phyloP scores from a whole-genome alignment of 2,888 invertebrate genomes.

The Athalia cordata region DNA sequence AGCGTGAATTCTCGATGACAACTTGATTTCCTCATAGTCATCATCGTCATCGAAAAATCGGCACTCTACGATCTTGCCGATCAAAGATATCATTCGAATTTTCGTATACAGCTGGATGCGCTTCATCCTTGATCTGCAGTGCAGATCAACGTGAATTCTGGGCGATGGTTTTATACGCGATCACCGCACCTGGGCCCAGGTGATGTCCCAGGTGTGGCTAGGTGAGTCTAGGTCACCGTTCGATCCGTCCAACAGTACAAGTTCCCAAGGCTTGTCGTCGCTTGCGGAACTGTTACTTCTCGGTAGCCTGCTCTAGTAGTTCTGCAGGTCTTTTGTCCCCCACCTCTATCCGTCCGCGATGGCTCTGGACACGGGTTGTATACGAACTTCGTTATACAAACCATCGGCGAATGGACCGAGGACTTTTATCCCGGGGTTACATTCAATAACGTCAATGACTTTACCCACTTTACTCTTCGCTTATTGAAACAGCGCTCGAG shows the following conservation, averaged over 20 bases:
- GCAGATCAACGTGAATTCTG: not conserved
- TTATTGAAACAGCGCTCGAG: no score
- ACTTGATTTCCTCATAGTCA: no score
- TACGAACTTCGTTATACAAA: not conserved
- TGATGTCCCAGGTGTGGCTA: conserved; percentile 10
- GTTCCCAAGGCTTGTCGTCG: conserved; percentile 26
- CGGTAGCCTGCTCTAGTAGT: not conserved
- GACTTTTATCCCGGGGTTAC: not conserved
- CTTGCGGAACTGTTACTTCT: conserved; percentile 40
- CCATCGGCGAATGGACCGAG: conserved; percentile 7
- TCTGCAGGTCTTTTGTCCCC: not conserved
- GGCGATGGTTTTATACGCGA: not conserved
- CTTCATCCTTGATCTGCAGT: no score
- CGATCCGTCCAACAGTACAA: not conserved
- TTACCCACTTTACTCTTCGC: not conserved
- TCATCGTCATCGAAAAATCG: no score
- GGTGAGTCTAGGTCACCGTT: conserved; percentile 24
- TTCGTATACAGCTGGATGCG: no score
- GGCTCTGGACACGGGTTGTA: conserved; percentile 5
- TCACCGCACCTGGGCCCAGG: not conserved
- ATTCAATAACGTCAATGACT: not conserved
- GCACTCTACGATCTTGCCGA: no score
- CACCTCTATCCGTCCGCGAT: not conserved
- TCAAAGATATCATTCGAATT: no score
- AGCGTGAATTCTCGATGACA: no score